Percentiles rank a stretch among this genome's conserved stretches.
Evolutionary conservation across 2,888 invertebrate genomes (phyloP).

Genomic region (Synanthedon andrenaeformis): DNA sequence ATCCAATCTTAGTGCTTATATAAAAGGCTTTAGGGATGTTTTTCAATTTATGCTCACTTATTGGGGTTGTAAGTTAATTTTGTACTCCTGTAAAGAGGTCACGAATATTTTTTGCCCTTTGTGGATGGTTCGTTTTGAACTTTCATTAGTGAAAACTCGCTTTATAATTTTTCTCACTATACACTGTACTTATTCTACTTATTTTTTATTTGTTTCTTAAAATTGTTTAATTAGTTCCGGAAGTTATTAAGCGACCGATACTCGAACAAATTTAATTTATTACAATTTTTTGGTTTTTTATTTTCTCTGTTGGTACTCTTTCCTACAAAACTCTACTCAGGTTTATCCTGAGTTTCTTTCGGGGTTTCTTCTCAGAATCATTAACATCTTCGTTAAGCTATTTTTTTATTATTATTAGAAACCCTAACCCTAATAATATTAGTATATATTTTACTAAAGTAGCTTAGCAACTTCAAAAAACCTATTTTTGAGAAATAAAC

Average conservation of each 20-base stretch:
- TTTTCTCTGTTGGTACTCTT: too few species aligned
- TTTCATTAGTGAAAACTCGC: conserved; percentile 63
- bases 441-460: too few species aligned
- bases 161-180: conserved; percentile 32
- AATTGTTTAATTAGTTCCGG: conserved; percentile 32
- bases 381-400: too few species aligned
- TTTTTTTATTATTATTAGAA: too few species aligned
- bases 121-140: conserved; percentile 61
- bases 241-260: neutral
- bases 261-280: too few species aligned
- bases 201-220: conserved; percentile 33
- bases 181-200: conserved; percentile 15
- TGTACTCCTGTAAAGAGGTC: conserved; percentile 57
- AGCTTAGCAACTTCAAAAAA: too few species aligned
- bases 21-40: conserved; percentile 6
- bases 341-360: too few species aligned
- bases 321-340: too few species aligned
- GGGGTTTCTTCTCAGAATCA: too few species aligned
- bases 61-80: conserved; percentile 20
- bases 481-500: too few species aligned
- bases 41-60: conserved; percentile 7
- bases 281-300: too few species aligned
- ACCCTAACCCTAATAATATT: too few species aligned
- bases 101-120: conserved; percentile 46
- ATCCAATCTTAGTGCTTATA: conserved; percentile 17